A percentile compares a stretch with the other conserved stretches of the same genome.
Conservation (phyloP, 2,113 vertebrate species). For the Catagonus wagneri region DNA sequence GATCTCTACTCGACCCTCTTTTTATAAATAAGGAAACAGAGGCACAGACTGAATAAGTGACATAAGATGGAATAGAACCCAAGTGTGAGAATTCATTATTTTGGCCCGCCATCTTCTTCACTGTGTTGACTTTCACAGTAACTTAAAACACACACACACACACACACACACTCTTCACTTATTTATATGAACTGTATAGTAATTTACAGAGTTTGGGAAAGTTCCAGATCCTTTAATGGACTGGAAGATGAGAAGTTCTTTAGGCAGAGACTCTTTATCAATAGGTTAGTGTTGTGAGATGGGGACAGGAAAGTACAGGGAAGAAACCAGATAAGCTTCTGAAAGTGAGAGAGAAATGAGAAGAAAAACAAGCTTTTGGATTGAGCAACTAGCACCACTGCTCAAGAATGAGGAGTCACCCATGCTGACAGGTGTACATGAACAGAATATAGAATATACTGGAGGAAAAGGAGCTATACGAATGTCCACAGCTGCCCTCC, state of each 20-base stretch:
- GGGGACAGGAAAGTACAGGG: not conserved
- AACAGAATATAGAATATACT: not conserved
- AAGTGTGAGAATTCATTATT: not conserved
- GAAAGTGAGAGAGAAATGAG: not conserved
- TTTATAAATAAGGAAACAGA: not conserved
- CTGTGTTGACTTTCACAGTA: not conserved
- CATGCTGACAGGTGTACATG: not conserved
- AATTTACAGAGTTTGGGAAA: not conserved
- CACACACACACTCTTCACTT: not conserved
- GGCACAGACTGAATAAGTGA: not conserved
- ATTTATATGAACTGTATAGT: not conserved
- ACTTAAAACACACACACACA: not conserved
- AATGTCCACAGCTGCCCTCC: not conserved
- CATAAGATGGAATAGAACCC: not conserved
- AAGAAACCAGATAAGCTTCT: not conserved
- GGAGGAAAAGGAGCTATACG: not conserved
- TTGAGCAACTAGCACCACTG: not conserved
- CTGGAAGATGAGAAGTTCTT: not conserved
- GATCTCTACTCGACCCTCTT: not conserved
- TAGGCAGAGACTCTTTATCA: not conserved
- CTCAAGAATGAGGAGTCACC: not conserved
- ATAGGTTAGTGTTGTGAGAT: not conserved
- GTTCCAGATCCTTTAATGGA: not conserved
- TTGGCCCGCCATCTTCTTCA: not conserved
- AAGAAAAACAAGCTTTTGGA: not conserved